Evolutionary conservation across 1,140 invertebrate genomes (phyloP).

Genomic region (Harpegnathos saltator): DNA sequence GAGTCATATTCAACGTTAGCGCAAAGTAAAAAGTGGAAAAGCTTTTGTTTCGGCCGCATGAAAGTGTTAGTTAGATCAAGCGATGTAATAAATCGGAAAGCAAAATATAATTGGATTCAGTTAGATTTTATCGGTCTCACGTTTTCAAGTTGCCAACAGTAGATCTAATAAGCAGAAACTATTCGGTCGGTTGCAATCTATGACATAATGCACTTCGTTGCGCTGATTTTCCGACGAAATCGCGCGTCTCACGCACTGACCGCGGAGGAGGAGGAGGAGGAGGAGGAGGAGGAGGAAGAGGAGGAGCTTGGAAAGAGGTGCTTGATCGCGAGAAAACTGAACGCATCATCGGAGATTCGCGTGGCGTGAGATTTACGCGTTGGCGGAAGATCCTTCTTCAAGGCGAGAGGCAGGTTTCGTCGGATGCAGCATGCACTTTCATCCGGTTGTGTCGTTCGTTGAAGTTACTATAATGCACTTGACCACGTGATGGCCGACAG

Average conservation of each 20-base stretch:
- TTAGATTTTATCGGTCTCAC: neutral
- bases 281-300: conserved; percentile 4
- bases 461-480: conserved; percentile 70
- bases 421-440: conserved; percentile 38
- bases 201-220: conserved; percentile 53
- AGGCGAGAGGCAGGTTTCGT: conserved; percentile 2
- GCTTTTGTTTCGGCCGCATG: too few relatives aligned
- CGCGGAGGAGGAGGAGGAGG: neutral
- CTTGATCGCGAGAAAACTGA: neutral
- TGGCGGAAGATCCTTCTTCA: neutral
- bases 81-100: too few relatives aligned
- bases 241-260: conserved; percentile 15
- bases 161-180: neutral
- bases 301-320: conserved; percentile 7
- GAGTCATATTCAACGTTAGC: too few relatives aligned
- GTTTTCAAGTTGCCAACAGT: too few relatives aligned
- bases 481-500: conserved; percentile 37
- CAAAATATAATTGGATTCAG: too few relatives aligned
- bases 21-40: too few relatives aligned
- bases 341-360: neutral
- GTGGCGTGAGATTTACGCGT: neutral
- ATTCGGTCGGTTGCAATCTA: neutral
- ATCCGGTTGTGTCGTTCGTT: conserved; percentile 56
- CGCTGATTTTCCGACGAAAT: conserved; percentile 57
- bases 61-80: too few relatives aligned